Evolutionary conservation across 2,888 invertebrate genomes (phyloP), one percentile per base, ranked within the genome.

Genomic region (Drosophila longiperda): DNA sequence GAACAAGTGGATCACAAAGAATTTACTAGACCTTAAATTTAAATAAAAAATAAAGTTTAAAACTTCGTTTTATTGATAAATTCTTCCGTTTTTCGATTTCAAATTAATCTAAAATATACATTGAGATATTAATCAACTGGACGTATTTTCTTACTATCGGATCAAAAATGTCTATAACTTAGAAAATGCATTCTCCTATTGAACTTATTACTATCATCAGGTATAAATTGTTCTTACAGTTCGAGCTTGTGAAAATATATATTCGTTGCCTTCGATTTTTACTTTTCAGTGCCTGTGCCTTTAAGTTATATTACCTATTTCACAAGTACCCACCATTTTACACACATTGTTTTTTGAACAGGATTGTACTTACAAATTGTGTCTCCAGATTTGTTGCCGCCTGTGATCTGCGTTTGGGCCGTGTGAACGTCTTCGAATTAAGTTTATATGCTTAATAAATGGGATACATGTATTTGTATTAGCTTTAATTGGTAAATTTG

Each of bases 351-450:
- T 32, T 34, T 42, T 15, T 15, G 12, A 29, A 60, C 3, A 1
- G 0, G 2, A n/a, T 65, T 65, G 0, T 72, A 91, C 91, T 92
- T 84, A 92, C 91, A 76, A 90, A 91, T 75, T 90, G 91, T 61
- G 84, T 69, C 60, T 93, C 92, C 76, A 91, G 84, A 85, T 91
- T 92, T 82, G 91, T 90, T 73, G 89, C 82, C 57, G 63, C 59
- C 42, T 77, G 79, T 53, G 85, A 78, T 83, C 91, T 91, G 67
- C 92, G 89, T 79, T 92, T 93, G 23, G 93, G 92, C 60, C 93
- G 90, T 69, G 93, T 93, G 72, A 93, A 93, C 68, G 93, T 93
- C 88, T 92, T 91, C 59, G 93, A 92, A 73, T 93, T 93, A 68
- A 91, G 79, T 87, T 92, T 92, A 75, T 90, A 90, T 59, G 89